Conservation (phyloP, 2,113 vertebrate species). For the Connochaetes taurinus region DNA sequence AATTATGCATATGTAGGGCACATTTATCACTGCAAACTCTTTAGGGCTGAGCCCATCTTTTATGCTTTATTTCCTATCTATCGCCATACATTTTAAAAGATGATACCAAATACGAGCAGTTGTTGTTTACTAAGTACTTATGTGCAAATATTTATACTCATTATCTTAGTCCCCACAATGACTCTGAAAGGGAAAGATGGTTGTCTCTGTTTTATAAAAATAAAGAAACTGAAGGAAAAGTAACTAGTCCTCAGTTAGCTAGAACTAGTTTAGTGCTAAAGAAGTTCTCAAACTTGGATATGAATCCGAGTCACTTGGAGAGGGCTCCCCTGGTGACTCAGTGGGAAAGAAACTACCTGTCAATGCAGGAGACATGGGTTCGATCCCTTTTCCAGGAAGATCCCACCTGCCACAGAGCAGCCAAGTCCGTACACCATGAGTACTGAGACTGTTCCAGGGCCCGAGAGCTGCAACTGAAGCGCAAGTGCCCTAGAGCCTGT, state of each 20-base stretch:
- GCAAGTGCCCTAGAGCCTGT: fast-evolving
- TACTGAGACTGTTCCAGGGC: not conserved
- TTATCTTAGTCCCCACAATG: not conserved
- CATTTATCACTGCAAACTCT: not conserved
- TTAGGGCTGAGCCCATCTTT: not conserved
- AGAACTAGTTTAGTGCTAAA: not conserved
- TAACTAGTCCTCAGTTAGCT: not conserved
- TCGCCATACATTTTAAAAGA: not conserved
- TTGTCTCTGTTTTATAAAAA: not conserved
- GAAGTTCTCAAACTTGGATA: not conserved
- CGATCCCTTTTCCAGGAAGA: not conserved
- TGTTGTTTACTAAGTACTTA: not conserved
- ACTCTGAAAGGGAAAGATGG: not conserved
- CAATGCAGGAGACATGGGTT: not conserved
- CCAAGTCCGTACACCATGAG: fast-evolving
- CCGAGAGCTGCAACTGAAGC: not conserved
- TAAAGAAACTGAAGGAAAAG: not conserved
- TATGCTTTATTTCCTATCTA: not conserved
- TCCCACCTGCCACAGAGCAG: not conserved
- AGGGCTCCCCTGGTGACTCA: not conserved
- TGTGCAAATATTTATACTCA: not conserved
- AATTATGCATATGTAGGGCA: not conserved
- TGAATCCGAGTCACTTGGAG: not conserved
- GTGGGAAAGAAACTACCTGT: not conserved
- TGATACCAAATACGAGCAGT: not conserved